Evolutionary conservation across 1,140 invertebrate genomes (phyloP).

Genomic region (Druon quercuslanigerum): DNA sequence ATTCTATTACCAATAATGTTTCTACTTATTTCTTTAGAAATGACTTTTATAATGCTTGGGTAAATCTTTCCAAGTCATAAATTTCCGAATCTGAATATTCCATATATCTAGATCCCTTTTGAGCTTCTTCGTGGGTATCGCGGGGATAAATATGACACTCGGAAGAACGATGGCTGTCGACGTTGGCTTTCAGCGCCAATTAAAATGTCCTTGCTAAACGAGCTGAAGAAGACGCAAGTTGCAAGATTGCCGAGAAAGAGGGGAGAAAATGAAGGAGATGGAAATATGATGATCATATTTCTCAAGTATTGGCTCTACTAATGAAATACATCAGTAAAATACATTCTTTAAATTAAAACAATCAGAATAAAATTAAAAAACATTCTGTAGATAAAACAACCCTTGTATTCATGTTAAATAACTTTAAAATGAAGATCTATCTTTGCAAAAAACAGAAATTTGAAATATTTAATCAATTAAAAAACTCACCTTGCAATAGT

Average conservation of each 20-base stretch:
- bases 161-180: constrained; percentile 62
- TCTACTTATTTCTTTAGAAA: neutral
- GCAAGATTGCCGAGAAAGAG: constrained; percentile 27
- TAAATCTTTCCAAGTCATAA: constrained; percentile 3
- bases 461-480: neutral
- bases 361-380: neutral
- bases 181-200: constrained; percentile 69
- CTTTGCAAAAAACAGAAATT: neutral
- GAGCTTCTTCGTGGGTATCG: constrained; percentile 50
- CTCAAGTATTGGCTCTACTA: constrained; percentile 11
- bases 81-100: constrained; percentile 1
- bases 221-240: constrained; percentile 35
- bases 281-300: constrained; percentile 19
- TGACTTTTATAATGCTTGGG: neutral
- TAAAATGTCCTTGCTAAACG: constrained; percentile 62
- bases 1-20: too few species aligned
- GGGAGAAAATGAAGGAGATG: constrained; percentile 33
- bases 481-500: constrained; percentile 67
- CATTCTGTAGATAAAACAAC: neutral
- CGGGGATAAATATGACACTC: constrained; percentile 63
- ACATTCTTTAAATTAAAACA: neutral
- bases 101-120: constrained; percentile 29
- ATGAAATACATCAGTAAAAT: constrained; percentile 8
- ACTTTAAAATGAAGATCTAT: too few species aligned
- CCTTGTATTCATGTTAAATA: too few species aligned